Evolutionary conservation across 1,140 invertebrate genomes (phyloP), one percentile per base, ranked within the genome.

Genomic region (Melanaphis sacchari): DNA sequence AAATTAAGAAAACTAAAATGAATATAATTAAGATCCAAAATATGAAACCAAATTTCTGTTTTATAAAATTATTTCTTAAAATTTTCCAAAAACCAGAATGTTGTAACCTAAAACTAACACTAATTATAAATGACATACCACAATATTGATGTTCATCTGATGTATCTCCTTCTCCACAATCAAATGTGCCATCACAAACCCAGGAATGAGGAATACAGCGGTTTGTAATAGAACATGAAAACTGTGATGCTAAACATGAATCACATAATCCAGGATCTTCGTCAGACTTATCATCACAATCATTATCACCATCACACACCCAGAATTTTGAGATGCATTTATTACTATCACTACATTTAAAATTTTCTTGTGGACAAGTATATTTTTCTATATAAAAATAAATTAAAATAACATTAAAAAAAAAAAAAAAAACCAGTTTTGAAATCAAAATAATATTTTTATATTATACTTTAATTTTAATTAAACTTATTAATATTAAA

Each of bases 201-300:
- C 98, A 98, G 94, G 97, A 95, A 93, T 97, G 95, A 18, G 98
- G 97, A 95, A 99, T 98, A 95, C 98, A 99, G 85, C 95, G 94
- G 15, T 94, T 94, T 18, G 94, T 94, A 31, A 94, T 93, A 46
- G 94, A 93, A 94, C 95, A 95, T 40, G 94, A 94, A 93, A 95
- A 95, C 66, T 95, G 95, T 38, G 93, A 87, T 31, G 95, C 93
- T 52, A 93, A 93, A 93, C 94, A 95, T 11, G 94, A 95, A 26
- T 94, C 93, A 94, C 95, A 96, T 36, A 94, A 93, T 8, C 81
- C 87, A 36, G 93, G 93, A 22, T 94, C 94, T 93, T 95, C 95
- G 94, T 96, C 95, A n/a, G 94, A 94, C 18, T 95, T 95, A 94
- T 95, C 95, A 41, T 91, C 43, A 94, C 96, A 96, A 93, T 96